phyloP scores from a whole-genome alignment of 2,797 vertebrate genomes.

The Xiphorhynchus erythropygius region DNA sequence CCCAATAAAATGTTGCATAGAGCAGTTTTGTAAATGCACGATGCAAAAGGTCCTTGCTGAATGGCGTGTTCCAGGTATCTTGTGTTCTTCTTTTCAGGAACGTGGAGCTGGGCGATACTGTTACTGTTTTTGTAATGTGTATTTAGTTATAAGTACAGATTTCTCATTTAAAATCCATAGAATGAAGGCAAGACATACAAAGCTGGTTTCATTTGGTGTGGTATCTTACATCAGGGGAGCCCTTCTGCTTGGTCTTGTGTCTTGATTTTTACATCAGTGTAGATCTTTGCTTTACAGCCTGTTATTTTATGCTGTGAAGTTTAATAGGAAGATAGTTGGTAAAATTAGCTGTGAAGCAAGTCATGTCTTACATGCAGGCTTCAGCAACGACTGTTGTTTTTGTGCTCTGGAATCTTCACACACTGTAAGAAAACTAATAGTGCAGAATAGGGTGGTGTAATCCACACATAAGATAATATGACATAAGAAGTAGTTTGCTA shows the following conservation, averaged over 20 bases:
- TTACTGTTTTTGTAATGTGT: not conserved
- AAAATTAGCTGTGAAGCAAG: not conserved
- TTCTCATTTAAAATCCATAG: not conserved
- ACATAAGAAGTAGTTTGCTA: not conserved
- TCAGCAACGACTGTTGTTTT: not conserved
- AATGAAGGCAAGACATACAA: not conserved
- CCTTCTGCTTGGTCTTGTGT: accelerated
- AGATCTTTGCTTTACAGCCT: not conserved
- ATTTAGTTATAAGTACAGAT: not conserved
- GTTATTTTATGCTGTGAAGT: not conserved
- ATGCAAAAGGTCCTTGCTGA: not conserved
- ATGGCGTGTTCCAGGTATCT: not conserved
- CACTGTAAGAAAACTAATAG: not conserved
- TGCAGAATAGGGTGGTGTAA: not conserved
- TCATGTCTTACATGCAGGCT: not conserved
- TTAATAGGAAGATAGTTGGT: not conserved
- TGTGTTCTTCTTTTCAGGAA: not conserved
- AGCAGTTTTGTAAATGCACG: not conserved
- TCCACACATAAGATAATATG: not conserved
- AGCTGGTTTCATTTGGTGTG: not conserved
- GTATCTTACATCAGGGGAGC: not conserved
- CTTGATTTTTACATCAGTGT: not conserved
- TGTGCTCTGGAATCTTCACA: not conserved
- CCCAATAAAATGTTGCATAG: not conserved
- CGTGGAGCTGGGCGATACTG: not conserved